A percentile compares a stretch with the other conserved stretches of the same genome.
Conservation (phyloP, 1,140 invertebrate genomes). For the Drosophila rhopaloa region DNA sequence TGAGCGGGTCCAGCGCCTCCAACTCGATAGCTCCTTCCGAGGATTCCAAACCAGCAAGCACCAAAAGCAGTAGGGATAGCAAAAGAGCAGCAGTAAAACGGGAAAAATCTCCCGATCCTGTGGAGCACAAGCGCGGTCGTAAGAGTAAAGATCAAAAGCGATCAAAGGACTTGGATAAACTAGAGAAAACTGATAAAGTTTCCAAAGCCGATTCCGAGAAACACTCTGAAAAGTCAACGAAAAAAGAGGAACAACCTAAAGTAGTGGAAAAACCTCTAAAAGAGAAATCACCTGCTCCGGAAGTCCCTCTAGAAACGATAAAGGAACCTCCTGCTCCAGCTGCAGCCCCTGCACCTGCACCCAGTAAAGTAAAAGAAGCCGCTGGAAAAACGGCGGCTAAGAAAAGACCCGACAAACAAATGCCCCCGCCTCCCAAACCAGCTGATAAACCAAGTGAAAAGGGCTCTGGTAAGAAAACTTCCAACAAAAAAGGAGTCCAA, state of each 20-base stretch:
- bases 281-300: conserved; percentile 9
- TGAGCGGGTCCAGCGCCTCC: conserved; percentile 44
- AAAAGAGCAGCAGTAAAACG: conserved; percentile 46
- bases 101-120: conserved; percentile 41
- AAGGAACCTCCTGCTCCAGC: conserved; percentile 11
- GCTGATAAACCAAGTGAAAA: conserved; percentile 58
- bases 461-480: conserved; percentile 56
- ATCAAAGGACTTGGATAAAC: conserved; percentile 35
- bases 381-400: conserved; percentile 42
- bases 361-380: conserved; percentile 46
- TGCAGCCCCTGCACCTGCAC: neutral
- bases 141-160: conserved; percentile 64
- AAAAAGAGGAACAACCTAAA: conserved; percentile 39
- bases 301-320: neutral
- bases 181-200: conserved; percentile 41
- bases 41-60: conserved; percentile 56
- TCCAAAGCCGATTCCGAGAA: conserved; percentile 41
- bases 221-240: conserved; percentile 53
- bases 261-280: conserved; percentile 12
- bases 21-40: conserved; percentile 59
- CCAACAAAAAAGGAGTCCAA: conserved; percentile 63
- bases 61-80: conserved; percentile 28
- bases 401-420: conserved; percentile 66
- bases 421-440: conserved; percentile 70
- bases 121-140: conserved; percentile 56